Conservation (phyloP, 2,797 vertebrate genomes). For the Intellagama lesueurii region DNA sequence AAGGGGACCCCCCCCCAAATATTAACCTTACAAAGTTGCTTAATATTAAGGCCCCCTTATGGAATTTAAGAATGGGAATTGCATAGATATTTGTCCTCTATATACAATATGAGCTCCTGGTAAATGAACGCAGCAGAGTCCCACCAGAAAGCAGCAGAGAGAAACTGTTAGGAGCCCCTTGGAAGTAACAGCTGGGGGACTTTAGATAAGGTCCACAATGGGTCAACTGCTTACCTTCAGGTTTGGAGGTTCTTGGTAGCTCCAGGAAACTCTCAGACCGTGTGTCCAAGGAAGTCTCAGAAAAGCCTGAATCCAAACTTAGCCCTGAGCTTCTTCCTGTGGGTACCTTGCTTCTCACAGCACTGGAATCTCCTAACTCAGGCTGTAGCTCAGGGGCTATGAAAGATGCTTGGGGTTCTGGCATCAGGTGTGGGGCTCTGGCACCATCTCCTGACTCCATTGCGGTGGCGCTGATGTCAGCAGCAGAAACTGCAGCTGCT, state of each 20-base stretch:
- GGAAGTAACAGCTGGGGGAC: background rate
- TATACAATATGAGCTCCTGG: background rate
- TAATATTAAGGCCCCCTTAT: background rate
- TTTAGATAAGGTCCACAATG: too few species aligned
- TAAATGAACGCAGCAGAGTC: background rate
- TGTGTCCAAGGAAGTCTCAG: slow-evolving; percentile 80
- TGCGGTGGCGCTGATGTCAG: slow-evolving; percentile 39
- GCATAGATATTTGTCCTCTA: background rate
- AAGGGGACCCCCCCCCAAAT: background rate
- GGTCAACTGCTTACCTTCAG: slow-evolving; percentile 90
- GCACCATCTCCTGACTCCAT: slow-evolving; percentile 69
- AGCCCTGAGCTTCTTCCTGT: slow-evolving; percentile 75
- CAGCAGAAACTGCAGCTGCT: background rate
- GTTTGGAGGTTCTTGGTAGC: slow-evolving; percentile 83
- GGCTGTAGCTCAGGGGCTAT: slow-evolving; percentile 66
- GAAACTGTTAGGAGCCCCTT: background rate
- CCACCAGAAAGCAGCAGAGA: fast-evolving
- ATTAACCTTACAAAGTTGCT: background rate
- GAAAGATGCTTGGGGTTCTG: slow-evolving; percentile 69
- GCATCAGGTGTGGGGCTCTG: slow-evolving; percentile 66
- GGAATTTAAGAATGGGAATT: background rate
- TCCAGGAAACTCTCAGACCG: slow-evolving; percentile 80
- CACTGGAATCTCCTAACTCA: slow-evolving; percentile 72
- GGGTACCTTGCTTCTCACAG: slow-evolving; percentile 70
- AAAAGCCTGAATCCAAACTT: slow-evolving; percentile 88